Base-by-base conservation (phyloP, 2,888 invertebrate genomes). In the Melinaea menophilus region DNA sequence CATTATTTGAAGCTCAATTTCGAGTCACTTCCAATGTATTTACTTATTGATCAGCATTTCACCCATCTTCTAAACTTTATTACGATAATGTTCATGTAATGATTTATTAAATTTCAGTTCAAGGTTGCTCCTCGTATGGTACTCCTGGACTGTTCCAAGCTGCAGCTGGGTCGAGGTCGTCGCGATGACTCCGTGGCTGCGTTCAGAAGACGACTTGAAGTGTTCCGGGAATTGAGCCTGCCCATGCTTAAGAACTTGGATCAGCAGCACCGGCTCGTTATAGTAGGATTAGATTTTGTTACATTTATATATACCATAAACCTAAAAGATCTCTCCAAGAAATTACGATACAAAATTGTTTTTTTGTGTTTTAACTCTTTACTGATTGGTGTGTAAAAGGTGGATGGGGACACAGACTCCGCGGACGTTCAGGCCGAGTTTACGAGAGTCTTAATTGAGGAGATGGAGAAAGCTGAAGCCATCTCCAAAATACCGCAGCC, bases 161-260 rank as follows among this genome's bases (percentile, higher is more conserved):
- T 97, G 64, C 96, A 97, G 81, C 88, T 97, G 56, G 97, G 96
- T 0, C 92, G 97, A 35, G 96, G 96, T 0, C 89, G 96, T 37
- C 91, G 95, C 12, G 98, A 98, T 79, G 97, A 98, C 85, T 95
- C 95, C 7, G 95, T 96, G 34, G 95, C 95, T 7, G 96, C 97
- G 0, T 97, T 97, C 83, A 91, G 96, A 51, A 92, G 95, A 63
- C 92, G 97, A 37, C 89, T 98, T 59, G 96, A 96, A 81, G 92
- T 96, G 66, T 98, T 98, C 88, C 92, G 98, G 0, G 96, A 97
- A 75, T 93, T 95, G 63, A 96, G 97, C 1, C 90, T 98, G 72
- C 97, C 97, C 1, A 96, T 98, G 96, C 91, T 98, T 62, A 97
- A 97, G 85, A 92, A 92, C 1, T 87, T 98, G 84, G 98, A 98